Evolutionary conservation across 2,797 vertebrate genomes (phyloP).

Genomic region (Podarcis siculus): DNA sequence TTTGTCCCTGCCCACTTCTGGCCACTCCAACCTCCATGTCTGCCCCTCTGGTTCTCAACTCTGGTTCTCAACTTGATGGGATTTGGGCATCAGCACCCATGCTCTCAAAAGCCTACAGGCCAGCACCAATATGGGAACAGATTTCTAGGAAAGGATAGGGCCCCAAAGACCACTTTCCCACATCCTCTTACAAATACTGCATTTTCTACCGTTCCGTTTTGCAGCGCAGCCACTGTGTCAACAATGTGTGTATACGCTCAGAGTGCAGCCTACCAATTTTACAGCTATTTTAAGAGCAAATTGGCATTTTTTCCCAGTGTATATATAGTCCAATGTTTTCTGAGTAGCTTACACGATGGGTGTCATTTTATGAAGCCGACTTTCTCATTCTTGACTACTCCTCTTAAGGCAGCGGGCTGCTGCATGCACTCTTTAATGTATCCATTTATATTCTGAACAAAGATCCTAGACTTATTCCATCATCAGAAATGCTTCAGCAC

Average conservation of each 20-base stretch:
- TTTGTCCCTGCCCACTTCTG: no score
- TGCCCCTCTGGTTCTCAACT: no score
- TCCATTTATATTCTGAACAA: slow-evolving; percentile 39
- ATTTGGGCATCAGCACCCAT: no score
- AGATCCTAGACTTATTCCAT: slow-evolving; percentile 28
- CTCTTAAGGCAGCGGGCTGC: not conserved
- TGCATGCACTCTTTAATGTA: slow-evolving; percentile 6
- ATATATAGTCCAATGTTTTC: slow-evolving; percentile 22
- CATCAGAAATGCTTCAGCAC: slow-evolving; percentile 12
- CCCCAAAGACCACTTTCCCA: not conserved
- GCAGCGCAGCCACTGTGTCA: no score
- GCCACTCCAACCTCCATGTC: no score
- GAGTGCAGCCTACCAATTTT: slow-evolving; percentile 22
- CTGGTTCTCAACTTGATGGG: no score
- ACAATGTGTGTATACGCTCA: not conserved
- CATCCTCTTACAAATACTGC: not conserved
- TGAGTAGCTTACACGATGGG: slow-evolving; percentile 3
- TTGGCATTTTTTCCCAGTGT: not conserved
- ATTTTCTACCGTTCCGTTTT: not conserved
- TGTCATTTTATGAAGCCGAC: slow-evolving; percentile 12
- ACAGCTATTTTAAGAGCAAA: slow-evolving; percentile 34
- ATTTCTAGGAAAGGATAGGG: no score
- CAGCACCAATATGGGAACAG: no score
- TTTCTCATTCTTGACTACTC: slow-evolving; percentile 10
- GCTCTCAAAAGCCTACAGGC: no score